Evolutionary conservation across 2,113 vertebrate genomes (phyloP), one percentile per base, ranked within the genome.

Genomic region (Phalacrocorax brasilianus): DNA sequence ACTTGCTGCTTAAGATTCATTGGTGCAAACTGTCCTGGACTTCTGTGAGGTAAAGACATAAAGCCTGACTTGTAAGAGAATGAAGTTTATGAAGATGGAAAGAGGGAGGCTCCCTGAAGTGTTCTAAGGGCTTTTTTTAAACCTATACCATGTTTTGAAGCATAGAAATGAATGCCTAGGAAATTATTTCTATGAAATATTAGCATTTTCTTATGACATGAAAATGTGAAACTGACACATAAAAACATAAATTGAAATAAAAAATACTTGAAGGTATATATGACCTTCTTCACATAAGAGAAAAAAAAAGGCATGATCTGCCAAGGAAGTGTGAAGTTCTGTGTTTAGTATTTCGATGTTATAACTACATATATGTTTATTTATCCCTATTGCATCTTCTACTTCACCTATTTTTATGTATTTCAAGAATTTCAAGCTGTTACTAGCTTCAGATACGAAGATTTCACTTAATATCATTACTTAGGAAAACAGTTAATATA

Each of bases 311-410:
- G 23, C 18, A 30, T 16, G 4, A 13, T 85, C 21, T 52, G 5
- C 10, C 26, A 62, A 38, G 0, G 28, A 82, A 67, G 2, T 28
- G 26, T 26, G 18, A 63, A 67, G 67, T 24, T 42, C 3, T 8
- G 2, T 8, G 47, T 66, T 63, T 66, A 42, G 6, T 24, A 14
- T 72, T 76, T 30, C 23, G 49, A 1, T 24, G 5, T 66, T 85
- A 79, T 53, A 82, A 58, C 8, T 22, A 38, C 12, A n/a, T 5
- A 38, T 5, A 70, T 32, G 11, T 73, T 40, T 35, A 10, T 70
- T 79, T 24, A 8, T n/a, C 10, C 13, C 3, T 50, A 12, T 32
- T 76, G 5, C 6, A 72, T 3, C 0, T 1, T 1, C 9, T 9
- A 16, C 4, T 62, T 62, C 27, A 61, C 8, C 14, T 44, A 8